Base-by-base conservation (phyloP, 2,113 vertebrate genomes). In the Rhizomys pruinosus region DNA sequence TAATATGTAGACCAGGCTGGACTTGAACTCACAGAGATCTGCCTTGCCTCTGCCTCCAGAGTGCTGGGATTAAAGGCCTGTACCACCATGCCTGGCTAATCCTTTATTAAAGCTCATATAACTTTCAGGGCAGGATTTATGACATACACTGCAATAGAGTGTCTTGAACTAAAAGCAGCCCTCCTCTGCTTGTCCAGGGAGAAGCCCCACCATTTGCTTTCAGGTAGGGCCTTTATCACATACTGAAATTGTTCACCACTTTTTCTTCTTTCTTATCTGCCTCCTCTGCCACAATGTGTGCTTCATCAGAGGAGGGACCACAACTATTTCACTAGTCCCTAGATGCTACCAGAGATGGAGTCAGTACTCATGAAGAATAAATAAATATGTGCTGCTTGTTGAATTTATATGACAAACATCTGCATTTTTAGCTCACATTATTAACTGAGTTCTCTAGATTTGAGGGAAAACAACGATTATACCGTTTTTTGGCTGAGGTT, bases 381-480 rank as follows among this genome's bases (percentile, higher is more conserved):
- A 84, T 37, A 7, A 82, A 42, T 85, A 20, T 68, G 87, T 68
- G 76, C 25, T 61, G 52, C 66, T 90, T 77, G 39, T 94, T 91
- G 66, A 76, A 94, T 95, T 94, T 88, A 63, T 47, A 85, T 73
- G 64, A 86, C 88, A 92, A 80, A 87, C 13, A 27, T 55, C 72
- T 44, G 39, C 37, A 69, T 77, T 92, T 64, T 68, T 34, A 91
- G 88, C 20, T 47, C 73, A 74, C n/a, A 66, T 93, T 66, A 72
- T 92, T 94, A 39, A 89, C 68, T 72, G 34, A 91, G 55, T 93
- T 95, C 78, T 76, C 20, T 71, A 55, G 57, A 84, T 94, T 84
- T 57, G 25, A 94, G 25, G n/a, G 66, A 93, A 32, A 84, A 76
- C 73, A 92, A 90, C 91, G 89, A 90, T 79, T 47, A 84, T 55